Evolutionary conservation across 2,888 invertebrate genomes (phyloP).

Genomic region (Thecophora atra): DNA sequence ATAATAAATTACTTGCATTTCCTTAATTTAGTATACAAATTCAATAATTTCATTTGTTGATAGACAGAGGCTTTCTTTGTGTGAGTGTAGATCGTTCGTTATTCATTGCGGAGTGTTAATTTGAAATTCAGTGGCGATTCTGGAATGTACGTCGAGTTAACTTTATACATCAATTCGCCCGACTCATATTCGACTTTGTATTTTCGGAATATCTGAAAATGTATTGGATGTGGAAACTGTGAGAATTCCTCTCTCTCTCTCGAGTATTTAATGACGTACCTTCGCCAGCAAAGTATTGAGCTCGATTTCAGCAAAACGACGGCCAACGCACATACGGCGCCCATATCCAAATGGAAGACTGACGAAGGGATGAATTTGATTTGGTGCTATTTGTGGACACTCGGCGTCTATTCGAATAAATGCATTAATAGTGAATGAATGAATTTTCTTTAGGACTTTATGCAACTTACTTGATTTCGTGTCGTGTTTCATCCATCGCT

Average conservation of each 20-base stretch:
- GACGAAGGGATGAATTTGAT: constrained; percentile 78
- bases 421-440: background rate
- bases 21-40: too few species aligned
- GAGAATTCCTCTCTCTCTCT: too few species aligned
- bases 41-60: too few species aligned
- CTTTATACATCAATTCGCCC: constrained; percentile 75
- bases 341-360: constrained; percentile 82
- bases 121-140: constrained; percentile 77
- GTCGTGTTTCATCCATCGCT: constrained; percentile 77
- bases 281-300: constrained; percentile 78
- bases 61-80: too few species aligned
- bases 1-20: too few species aligned
- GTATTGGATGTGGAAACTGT: constrained; percentile 9
- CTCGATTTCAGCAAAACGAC: constrained; percentile 84
- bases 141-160: constrained; percentile 79
- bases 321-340: constrained; percentile 79
- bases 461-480: too few species aligned
- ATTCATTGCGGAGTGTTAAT: constrained; percentile 66
- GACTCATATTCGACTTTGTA: constrained; percentile 76
- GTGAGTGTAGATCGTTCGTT: constrained; percentile 26
- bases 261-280: constrained; percentile 67
- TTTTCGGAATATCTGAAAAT: constrained; percentile 75
- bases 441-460: background rate
- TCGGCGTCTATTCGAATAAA: constrained; percentile 33
- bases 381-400: constrained; percentile 58